These are phyloP conservation scores for Lucilia sericata DNA, from an alignment of 1,140 invertebrate species.

Conservation along the genomic window DNA sequence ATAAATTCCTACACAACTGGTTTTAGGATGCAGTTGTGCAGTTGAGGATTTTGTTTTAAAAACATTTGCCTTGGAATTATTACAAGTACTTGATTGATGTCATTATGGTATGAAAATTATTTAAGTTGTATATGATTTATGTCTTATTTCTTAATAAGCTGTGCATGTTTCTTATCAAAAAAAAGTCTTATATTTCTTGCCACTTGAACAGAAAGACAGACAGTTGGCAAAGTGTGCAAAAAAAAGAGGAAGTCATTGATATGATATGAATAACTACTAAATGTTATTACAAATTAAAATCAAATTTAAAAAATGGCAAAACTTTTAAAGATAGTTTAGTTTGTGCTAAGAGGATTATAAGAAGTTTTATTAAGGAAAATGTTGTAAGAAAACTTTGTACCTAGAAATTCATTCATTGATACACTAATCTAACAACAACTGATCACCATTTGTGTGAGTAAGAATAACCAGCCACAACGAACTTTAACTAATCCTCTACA, in stretches of 20 bases:
- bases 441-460: too few species aligned
- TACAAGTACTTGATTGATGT: conserved; percentile 30
- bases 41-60: background rate
- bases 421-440: too few species aligned
- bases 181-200: background rate
- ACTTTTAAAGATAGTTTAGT: too few species aligned
- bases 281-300: background rate
- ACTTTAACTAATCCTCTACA: too few species aligned
- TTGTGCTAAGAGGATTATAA: too few species aligned
- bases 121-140: conserved; percentile 32
- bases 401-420: too few species aligned
- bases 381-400: too few species aligned
- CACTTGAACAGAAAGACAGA: background rate
- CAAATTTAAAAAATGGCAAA: too few species aligned
- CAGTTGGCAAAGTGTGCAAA: background rate
- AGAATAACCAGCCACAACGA: too few species aligned
- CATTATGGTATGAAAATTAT: conserved; percentile 1
- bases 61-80: background rate
- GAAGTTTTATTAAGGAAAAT: too few species aligned
- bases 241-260: conserved; percentile 22
- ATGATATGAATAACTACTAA: conserved; percentile 27
- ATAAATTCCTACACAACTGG: conserved; percentile 4
- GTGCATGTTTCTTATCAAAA: conserved; percentile 37
- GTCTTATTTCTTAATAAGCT: background rate
- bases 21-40: background rate